These are phyloP conservation scores for Benthosema pterotum DNA, from an alignment of 2,797 vertebrate species.

Conservation along the genomic window DNA sequence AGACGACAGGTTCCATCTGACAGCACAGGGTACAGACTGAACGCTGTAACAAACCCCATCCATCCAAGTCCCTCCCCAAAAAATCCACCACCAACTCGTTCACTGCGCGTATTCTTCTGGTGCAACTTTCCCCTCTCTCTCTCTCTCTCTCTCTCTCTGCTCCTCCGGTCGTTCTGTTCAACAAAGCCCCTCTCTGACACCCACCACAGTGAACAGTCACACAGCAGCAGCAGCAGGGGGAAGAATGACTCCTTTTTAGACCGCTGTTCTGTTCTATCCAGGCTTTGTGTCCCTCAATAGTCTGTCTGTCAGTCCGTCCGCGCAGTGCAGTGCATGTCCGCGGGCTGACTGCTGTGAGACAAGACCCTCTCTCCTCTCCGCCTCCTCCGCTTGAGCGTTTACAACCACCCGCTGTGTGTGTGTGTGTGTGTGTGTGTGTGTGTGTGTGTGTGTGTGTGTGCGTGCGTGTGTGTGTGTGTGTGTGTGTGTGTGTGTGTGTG, in stretches of 20 bases:
- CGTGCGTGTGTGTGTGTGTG: too few species aligned
- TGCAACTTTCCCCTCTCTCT: slow-evolving; percentile 54
- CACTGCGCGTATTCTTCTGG: slow-evolving; percentile 58
- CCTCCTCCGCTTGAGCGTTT: slow-evolving; percentile 43
- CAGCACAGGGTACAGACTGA: slow-evolving; percentile 44
- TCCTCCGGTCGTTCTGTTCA: too few species aligned
- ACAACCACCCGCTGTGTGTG: too few species aligned
- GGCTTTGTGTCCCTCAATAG: slow-evolving; percentile 67
- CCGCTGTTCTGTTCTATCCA: slow-evolving; percentile 42
- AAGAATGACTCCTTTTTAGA: slow-evolving; percentile 71
- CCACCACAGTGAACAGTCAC: slow-evolving; percentile 70
- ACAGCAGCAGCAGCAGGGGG: slow-evolving; percentile 39
- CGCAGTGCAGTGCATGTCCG: too few species aligned
- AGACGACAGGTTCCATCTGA: slow-evolving; percentile 32
- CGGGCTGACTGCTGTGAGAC: slow-evolving; percentile 25
- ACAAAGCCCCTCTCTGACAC: slow-evolving; percentile 67
- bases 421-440: too few species aligned
- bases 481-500: too few species aligned
- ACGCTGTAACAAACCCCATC: slow-evolving; percentile 29
- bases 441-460: too few species aligned
- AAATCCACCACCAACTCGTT: slow-evolving; percentile 36
- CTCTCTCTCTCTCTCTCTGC: slow-evolving; percentile 10
- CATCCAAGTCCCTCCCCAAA: slow-evolving; percentile 12
- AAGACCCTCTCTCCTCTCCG: slow-evolving; percentile 75
- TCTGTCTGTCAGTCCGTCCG: slow-evolving; percentile 63